These are phyloP conservation scores for Tetranychus truncatus DNA, from an alignment of 2,888 invertebrate species.

Conservation along the genomic window DNA sequence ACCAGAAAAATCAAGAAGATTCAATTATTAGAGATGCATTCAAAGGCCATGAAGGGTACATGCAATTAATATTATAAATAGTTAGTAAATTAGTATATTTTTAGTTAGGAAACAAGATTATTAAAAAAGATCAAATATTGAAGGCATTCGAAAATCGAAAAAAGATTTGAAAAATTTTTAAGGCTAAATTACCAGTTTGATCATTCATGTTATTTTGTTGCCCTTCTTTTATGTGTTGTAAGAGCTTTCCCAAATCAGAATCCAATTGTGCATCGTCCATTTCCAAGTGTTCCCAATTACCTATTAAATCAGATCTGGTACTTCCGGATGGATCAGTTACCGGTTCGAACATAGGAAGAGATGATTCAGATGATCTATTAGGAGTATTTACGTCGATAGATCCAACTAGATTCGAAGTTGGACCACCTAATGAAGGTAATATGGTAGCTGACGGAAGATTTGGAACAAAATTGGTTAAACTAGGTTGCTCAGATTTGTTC, in stretches of 20 bases:
- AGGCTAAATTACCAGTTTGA: constrained; percentile 29
- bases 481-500: constrained; percentile 10
- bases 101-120: not conserved
- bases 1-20: constrained; percentile 7
- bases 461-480: constrained; percentile 17
- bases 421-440: constrained; percentile 22
- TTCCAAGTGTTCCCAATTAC: constrained; percentile 15
- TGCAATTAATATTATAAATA: constrained; percentile 10
- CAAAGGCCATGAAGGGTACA: constrained; percentile 5
- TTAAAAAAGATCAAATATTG: not conserved
- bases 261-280: constrained; percentile 48
- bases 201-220: constrained; percentile 51
- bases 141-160: not conserved
- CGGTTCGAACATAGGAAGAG: constrained; percentile 28
- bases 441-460: constrained; percentile 19
- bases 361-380: constrained; percentile 19
- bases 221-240: constrained; percentile 82
- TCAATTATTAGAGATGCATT: not conserved
- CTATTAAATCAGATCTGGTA: not conserved
- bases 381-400: constrained; percentile 13
- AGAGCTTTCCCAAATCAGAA: constrained; percentile 70
- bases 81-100: not conserved
- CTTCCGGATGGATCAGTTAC: constrained; percentile 15
- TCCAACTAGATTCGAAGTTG: constrained; percentile 19
- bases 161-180: not conserved